Base-by-base conservation (phyloP, 35 echinoderm and acorn worm species). In the Stichopus chloronotus region DNA sequence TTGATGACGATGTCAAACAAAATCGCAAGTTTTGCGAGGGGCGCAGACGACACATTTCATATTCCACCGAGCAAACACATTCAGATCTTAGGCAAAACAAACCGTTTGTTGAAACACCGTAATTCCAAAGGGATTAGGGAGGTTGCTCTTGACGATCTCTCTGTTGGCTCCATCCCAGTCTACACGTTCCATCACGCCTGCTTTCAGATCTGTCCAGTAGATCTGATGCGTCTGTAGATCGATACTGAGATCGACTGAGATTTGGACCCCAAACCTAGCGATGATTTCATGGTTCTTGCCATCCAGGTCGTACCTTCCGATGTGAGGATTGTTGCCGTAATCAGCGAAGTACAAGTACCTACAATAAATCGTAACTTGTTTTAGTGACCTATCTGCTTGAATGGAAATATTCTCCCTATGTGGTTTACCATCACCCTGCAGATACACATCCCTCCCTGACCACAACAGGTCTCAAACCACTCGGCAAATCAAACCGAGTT, bases 321-420 rank as follows among this genome's bases (percentile, higher is more conserved):
- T 97, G 9, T 90, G 84, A 1, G 91, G 91, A 24, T 56, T 84
- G 53, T 91, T 91, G 9, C 93, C 93, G 78, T 86, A 93, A 78
- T 94, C 93, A 16, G 93, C 87, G 86, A 85, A 97, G 69, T 97
- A 97, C 53, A 97, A n/a, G 84, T 94, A 97, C 23, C 96, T 97
- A 43, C 13, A 54, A 56, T 87, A 17, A 43, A 43, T 43, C 25
- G 65, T 87, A 87, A 14, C 1, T 56, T 58, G 59, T 82, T 20
- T 21, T 13, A 20, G 1, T 82, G 11, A 43, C 17, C 16, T 16
- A 4, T 14, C 16, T 56, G 84, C 59, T 58, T 58, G 13, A 52
- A 57, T 87, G 13, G 59, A 52, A 52, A 8, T 87, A 87, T 87
- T 53, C 16, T 2, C 59, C 8, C 59, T 4, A 8, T 56, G 16